A percentile compares a stretch with the other conserved stretches of the same genome.
Conservation (phyloP, 1,140 invertebrate genomes). For the Nebria ingens region DNA sequence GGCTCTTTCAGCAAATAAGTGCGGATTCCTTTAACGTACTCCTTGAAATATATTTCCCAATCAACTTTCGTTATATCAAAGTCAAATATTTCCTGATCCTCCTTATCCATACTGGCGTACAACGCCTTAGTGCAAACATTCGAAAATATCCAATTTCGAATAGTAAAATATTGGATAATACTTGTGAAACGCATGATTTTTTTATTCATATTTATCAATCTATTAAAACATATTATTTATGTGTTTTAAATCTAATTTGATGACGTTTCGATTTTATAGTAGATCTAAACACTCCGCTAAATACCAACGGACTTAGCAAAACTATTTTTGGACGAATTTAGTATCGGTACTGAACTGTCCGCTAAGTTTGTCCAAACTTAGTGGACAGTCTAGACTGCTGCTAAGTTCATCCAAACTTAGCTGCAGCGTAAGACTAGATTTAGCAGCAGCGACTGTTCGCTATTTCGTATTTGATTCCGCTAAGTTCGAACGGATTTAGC, state of each 20-base stretch:
- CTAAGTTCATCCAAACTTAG: too few species aligned
- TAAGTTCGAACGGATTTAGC: too few species aligned
- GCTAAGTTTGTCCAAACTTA: too few species aligned
- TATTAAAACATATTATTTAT: not conserved
- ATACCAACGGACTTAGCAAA: not conserved
- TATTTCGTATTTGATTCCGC: too few species aligned
- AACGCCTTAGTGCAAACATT: slow-evolving; percentile 51
- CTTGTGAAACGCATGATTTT: slow-evolving; percentile 64
- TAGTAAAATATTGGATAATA: slow-evolving; percentile 62
- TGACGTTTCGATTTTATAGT: not conserved
- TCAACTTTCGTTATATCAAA: slow-evolving; percentile 56
- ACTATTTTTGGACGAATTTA: too few species aligned
- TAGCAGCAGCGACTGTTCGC: too few species aligned
- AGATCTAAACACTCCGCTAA: not conserved
- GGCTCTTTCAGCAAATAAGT: slow-evolving; percentile 63
- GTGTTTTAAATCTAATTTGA: too few species aligned
- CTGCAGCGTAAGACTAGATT: too few species aligned
- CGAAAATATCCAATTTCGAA: slow-evolving; percentile 57
- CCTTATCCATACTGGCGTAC: slow-evolving; percentile 40
- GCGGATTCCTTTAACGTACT: slow-evolving; percentile 53
- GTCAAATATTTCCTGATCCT: slow-evolving; percentile 52
- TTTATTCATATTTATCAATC: slow-evolving; percentile 53
- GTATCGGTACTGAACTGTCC: too few species aligned
- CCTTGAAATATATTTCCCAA: slow-evolving; percentile 55
- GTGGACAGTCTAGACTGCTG: too few species aligned